Conservation (phyloP, 2,797 vertebrate genomes). For the Thripadectes ignobilis region DNA sequence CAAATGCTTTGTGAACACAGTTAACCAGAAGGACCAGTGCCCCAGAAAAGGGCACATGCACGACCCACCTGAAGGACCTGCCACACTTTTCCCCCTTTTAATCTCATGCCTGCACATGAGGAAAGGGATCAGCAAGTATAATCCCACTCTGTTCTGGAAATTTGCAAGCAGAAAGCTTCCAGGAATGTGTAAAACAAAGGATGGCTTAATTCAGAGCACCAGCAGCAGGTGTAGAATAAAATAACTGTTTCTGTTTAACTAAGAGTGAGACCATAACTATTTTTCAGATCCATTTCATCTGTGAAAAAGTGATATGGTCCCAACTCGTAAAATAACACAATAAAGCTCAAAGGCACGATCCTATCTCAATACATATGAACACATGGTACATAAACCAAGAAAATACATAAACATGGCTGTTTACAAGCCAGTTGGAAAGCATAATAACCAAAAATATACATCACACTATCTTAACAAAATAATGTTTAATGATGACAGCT, state of each 20-base stretch:
- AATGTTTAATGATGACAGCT: conserved; percentile 62
- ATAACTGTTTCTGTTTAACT: conserved; percentile 10
- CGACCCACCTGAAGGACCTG: background rate
- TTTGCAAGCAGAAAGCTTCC: background rate
- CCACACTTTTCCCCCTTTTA: background rate
- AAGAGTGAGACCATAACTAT: background rate
- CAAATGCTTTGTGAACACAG: background rate
- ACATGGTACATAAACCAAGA: conserved; percentile 45
- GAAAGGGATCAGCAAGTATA: background rate
- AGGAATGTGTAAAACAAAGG: background rate
- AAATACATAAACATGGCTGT: conserved; percentile 40
- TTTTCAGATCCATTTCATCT: conserved; percentile 27
- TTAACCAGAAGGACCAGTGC: background rate
- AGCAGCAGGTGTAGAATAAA: conserved; percentile 25
- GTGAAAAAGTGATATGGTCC: background rate
- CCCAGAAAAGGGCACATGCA: background rate
- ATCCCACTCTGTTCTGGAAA: background rate
- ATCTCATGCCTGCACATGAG: background rate
- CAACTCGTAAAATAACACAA: conserved; percentile 14
- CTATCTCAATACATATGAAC: background rate
- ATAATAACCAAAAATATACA: conserved; percentile 40
- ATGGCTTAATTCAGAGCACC: background rate
- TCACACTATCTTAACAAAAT: conserved; percentile 57
- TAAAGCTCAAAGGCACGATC: background rate
- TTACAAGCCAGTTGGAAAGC: conserved; percentile 41